Evolutionary conservation across 2,888 invertebrate species (phyloP), one percentile per base, ranked within the genome.

Genomic region (Teleogryllus oceanicus): DNA sequence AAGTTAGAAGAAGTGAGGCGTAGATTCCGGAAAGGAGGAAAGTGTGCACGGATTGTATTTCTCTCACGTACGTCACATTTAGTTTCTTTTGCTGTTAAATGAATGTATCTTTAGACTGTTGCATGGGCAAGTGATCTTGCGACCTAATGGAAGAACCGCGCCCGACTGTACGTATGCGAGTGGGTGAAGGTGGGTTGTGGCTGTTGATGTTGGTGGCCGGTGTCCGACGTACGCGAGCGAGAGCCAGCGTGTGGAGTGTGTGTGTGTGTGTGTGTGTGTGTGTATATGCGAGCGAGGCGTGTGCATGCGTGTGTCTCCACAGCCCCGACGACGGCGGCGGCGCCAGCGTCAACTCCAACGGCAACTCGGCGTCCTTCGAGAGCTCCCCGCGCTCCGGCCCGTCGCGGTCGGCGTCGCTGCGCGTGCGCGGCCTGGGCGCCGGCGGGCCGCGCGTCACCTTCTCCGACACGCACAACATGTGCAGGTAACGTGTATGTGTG

Each of bases 281-380:
- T 8, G 13, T 62, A 16, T n/a, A 8, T 37, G 62, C n/a, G 13
- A n/a, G n/a, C n/a, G 62, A 62, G 62, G 62, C 62, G 62, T 62
- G n/a, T 62, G 62, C n/a, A 62, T 62, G 62, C 62, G 18, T 50
- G 10, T 77, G 20, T 77, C 21, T 49, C 78, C 24, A 20, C 75
- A 83, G 83, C 62, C 83, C 83, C 49, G 84, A 84, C 81, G 84
- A 83, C 16, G 77, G 80, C 16, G 82, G 82, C 50, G 83, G 81
- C 20, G 80, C 82, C 12, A 83, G 83, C 75, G 76, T 83, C 24
- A 83, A 82, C 50, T 82, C 83, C 81, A 89, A 89, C 83, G 89
- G 89, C 87, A 89, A 91, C 84, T 91, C 92, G 62, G 90, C 88
- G n/a, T 90, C 90, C 84, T 90, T 91, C 85, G 93, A 93, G 85